phyloP scores from a whole-genome alignment of 2,797 vertebrate genomes.

The Bradypodion pumilum region DNA sequence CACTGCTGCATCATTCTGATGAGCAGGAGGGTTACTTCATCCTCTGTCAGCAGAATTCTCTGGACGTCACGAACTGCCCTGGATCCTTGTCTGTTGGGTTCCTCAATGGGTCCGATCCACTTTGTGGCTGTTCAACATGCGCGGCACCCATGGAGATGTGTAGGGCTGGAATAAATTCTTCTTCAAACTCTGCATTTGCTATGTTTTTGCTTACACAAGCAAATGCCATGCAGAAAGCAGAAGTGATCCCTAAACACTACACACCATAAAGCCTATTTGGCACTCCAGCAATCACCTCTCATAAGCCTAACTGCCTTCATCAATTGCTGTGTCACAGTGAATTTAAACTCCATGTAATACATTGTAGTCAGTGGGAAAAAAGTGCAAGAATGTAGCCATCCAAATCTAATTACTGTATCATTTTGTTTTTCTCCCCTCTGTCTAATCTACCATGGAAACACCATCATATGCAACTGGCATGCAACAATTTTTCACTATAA shows the following conservation, averaged over 20 bases:
- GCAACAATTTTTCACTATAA: not conserved
- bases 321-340: not conserved
- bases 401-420: not conserved
- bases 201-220: not conserved
- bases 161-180: not conserved
- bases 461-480: not conserved
- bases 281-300: not conserved
- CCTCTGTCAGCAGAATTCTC: not conserved
- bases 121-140: not conserved
- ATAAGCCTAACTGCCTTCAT: not conserved
- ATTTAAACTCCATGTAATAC: not conserved
- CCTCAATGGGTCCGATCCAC: not conserved
- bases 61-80: no score
- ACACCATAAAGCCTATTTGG: not conserved
- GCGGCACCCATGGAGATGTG: not conserved
- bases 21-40: not conserved
- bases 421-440: not conserved
- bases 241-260: not conserved
- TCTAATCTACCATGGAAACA: not conserved
- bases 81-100: not conserved
- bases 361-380: not conserved
- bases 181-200: not conserved
- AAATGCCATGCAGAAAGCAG: not conserved
- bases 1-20: not conserved
- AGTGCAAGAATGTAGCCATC: no score